Base-by-base conservation (phyloP, 2,113 vertebrate species). In the Urocolius indicus region DNA sequence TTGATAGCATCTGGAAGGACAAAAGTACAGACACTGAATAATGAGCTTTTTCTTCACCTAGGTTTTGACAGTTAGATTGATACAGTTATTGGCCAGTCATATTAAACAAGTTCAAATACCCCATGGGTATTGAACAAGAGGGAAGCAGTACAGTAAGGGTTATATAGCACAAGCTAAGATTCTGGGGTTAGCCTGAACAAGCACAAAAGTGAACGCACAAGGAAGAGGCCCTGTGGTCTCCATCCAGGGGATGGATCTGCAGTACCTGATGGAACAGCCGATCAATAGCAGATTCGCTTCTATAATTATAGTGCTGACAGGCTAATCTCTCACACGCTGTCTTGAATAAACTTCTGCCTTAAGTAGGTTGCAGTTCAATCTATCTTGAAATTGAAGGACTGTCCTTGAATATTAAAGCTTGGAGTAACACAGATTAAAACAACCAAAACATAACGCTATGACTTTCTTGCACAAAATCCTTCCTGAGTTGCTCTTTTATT, bases 281-380 rank as follows among this genome's bases (percentile, higher is more conserved):
- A 90, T 88, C 63, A 58, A 90, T 58, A 90, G 5, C 7, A n/a
- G 24, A 88, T 62, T 90, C 74, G 54, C 1, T 58, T 36, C 49
- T 58, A 1, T 36, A 73, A 80, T 43, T 54, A 66, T 27, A 68
- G 63, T 2, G 4, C 58, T 85, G 75, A 80, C 8, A 9, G 84
- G n/a, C 41, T 90, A 57, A 90, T 73, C 63, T 85, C 63, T 69
- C 43, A 69, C 46, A 29, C 6, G 36, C 2, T n/a, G 51, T 20
- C 63, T 83, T 54, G 85, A 89, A 92, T 90, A 62, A 95, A 83
- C 30, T 62, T 73, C 74, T 83, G 49, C 34, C 55, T 85, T 86
- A 83, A 80, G n/a, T 14, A 84, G 62, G 15, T 7, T 94, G 82
- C 62, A 86, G 46, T 5, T 24, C 61, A 72, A 69, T 62, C 32